Percentiles rank a stretch among this genome's conserved stretches.
phyloP scores from a whole-genome alignment of 2,797 vertebrate species.

The Sebastes flavidus region DNA sequence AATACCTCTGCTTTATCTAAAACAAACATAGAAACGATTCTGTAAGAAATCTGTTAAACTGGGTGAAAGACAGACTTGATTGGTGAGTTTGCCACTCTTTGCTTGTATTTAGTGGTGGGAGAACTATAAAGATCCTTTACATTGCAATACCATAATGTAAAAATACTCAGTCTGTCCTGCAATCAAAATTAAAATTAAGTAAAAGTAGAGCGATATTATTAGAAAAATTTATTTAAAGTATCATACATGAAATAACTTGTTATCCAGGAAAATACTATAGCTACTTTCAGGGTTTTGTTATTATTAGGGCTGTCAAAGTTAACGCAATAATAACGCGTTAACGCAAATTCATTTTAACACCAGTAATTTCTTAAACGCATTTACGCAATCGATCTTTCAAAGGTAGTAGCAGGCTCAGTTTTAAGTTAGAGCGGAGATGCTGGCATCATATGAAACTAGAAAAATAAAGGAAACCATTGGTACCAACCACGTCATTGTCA shows the following conservation, averaged over 20 bases:
- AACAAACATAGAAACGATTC: background rate
- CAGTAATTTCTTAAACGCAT: too few species aligned
- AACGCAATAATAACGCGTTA: too few species aligned
- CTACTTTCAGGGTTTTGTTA: background rate
- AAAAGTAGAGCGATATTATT: background rate
- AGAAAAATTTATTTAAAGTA: background rate
- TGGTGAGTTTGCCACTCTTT: background rate
- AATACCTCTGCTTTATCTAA: constrained; percentile 41
- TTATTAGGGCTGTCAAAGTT: too few species aligned
- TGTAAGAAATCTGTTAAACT: constrained; percentile 7
- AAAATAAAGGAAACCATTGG: too few species aligned
- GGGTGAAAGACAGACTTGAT: background rate
- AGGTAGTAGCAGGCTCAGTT: too few species aligned
- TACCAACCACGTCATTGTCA: too few species aligned
- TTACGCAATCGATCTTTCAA: too few species aligned
- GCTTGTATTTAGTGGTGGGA: background rate
- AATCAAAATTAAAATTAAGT: background rate
- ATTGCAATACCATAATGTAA: background rate
- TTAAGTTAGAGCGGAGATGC: too few species aligned
- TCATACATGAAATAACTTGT: background rate
- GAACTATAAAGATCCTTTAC: background rate
- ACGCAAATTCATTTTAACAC: too few species aligned
- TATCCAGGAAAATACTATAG: background rate
- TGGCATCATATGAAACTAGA: too few species aligned
- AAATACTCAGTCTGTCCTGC: background rate